Evolutionary conservation across 2,113 vertebrate species (phyloP), one percentile per base, ranked within the genome.

Genomic region (Holacanthus passer): DNA sequence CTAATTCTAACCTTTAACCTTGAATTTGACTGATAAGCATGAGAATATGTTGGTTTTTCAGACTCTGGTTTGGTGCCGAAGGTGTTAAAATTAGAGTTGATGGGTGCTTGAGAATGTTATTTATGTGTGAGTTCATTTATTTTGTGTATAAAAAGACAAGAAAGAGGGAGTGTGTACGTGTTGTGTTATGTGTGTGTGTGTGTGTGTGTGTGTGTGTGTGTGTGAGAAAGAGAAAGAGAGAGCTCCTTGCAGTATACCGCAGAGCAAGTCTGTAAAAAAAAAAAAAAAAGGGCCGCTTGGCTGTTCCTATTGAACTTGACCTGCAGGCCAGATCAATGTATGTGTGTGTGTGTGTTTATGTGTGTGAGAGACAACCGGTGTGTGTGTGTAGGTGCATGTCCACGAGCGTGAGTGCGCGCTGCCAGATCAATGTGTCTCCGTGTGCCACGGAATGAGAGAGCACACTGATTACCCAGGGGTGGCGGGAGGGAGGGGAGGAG

Each of bases 261-360:
- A 88, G 87, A 89, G 83, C 82, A 29, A 78, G 84, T 87, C 79
- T 86, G 74, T 88, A 29, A 86, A 89, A 88, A 85, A 32, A 79
- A 85, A 32, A 79, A 55, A 80, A 29, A 64, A 32, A 55, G 78
- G 88, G 80, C 68, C 60, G 89, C 91, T 92, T 93, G 87, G 90
- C 91, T 92, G 92, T 94, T 94, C 93, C 94, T 95, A 95, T 95
- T 95, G 94, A 95, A 95, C 93, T 95, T 95, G 94, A 95, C 94
- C 94, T 92, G 94, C 88, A 89, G 95, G 93, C 92, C 92, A 89
- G 93, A 95, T 95, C 94, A 94, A 95, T 95, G 95, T 83, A 78
- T 83, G 90, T 88, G 91, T 87, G 91, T 79, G 50, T 53, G 50
- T 53, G 48, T 80, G 72, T 79, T 39, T 83, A 55, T 89, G 75